Conservation (phyloP, 2,888 invertebrate species). For the Gastrophysa polygoni region DNA sequence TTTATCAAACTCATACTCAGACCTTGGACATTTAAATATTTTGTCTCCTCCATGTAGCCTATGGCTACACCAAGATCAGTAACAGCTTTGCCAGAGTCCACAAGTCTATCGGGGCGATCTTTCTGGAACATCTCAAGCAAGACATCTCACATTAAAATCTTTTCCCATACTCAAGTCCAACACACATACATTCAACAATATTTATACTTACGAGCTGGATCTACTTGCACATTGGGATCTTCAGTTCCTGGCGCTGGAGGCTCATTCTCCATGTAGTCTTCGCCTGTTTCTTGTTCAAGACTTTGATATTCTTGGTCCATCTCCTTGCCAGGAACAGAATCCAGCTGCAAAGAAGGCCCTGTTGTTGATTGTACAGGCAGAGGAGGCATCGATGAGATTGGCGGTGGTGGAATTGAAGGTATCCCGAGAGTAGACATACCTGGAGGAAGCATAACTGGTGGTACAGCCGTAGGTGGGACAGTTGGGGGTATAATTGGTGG, state of each 20-base stretch:
- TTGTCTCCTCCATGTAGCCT: conserved; percentile 59
- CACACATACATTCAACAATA: conserved; percentile 18
- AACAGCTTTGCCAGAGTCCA: conserved; percentile 54
- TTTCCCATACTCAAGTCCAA: conserved; percentile 43
- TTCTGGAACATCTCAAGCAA: conserved; percentile 62
- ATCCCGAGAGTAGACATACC: conserved; percentile 19
- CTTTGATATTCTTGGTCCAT: conserved; percentile 6
- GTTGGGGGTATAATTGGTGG: conserved; percentile 24
- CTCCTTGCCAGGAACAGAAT: conserved; percentile 9
- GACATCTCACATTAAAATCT: conserved; percentile 60
- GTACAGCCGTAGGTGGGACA: conserved; percentile 14
- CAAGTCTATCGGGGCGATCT: conserved; percentile 56
- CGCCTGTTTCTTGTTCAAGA: conserved; percentile 21
- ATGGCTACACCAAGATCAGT: conserved; percentile 45
- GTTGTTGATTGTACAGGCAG: neutral
- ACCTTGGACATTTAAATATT: conserved; percentile 47
- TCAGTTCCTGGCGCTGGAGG: conserved; percentile 56
- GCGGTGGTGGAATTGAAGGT: conserved; percentile 23
- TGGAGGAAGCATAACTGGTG: conserved; percentile 23
- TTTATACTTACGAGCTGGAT: conserved; percentile 30
- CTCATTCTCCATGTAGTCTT: conserved; percentile 37
- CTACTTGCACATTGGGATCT: conserved; percentile 36
- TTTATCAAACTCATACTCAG: conserved; percentile 49
- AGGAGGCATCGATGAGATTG: conserved; percentile 16
- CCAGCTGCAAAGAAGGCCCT: conserved; percentile 7